These are phyloP conservation scores for Rhopalosiphum nymphaeae DNA, from an alignment of 2,888 invertebrate genomes.

Conservation along the genomic window DNA sequence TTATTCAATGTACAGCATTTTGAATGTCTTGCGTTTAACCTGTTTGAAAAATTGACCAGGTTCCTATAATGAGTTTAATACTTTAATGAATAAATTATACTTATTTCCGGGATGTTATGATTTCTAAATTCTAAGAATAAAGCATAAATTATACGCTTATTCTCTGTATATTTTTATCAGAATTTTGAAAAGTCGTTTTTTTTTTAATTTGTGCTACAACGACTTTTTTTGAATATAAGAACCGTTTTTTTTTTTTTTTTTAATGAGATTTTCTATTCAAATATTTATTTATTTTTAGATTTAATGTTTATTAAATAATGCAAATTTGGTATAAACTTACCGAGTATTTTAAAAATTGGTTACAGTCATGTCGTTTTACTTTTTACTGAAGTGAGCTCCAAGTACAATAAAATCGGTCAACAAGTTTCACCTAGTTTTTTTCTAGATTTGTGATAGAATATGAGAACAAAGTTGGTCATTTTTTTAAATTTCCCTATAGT, in stretches of 20 bases:
- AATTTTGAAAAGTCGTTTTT: neutral
- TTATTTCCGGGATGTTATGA: slow-evolving; percentile 18
- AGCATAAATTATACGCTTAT: neutral
- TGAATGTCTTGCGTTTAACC: neutral
- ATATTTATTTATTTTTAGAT: neutral
- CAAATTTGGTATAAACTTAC: neutral
- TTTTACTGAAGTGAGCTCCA: neutral
- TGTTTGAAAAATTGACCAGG: slow-evolving; percentile 19
- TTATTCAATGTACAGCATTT: neutral
- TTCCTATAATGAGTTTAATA: neutral
- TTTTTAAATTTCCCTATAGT: neutral
- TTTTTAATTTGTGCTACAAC: neutral
- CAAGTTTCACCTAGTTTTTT: neutral
- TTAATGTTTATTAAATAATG: neutral
- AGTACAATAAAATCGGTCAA: neutral
- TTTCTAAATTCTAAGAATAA: neutral
- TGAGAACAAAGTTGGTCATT: neutral
- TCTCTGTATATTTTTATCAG: neutral
- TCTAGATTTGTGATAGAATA: neutral
- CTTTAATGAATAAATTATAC: slow-evolving; percentile 12
- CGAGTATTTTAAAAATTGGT: neutral
- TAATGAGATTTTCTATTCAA: neutral
- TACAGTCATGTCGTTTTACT: neutral
- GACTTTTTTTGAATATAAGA: neutral
- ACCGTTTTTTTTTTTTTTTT: neutral